Evolutionary conservation across 2,113 vertebrate genomes (phyloP).

Genomic region (Vanacampus margaritifer): DNA sequence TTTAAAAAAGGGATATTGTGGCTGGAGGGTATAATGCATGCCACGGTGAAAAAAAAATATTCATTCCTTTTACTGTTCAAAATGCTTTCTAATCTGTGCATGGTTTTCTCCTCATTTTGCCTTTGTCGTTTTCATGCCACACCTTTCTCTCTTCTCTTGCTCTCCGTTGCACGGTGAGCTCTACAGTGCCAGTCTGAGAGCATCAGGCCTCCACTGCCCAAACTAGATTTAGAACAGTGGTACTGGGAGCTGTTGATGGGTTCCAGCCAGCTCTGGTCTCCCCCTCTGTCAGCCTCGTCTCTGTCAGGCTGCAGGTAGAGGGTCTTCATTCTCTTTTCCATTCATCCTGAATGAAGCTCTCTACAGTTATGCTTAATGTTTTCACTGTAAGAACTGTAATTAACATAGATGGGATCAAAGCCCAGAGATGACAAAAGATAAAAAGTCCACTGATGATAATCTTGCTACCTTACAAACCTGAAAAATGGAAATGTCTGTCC

Average conservation of each 20-base stretch:
- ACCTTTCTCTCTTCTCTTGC: constrained; percentile 13
- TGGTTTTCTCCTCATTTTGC: constrained; percentile 15
- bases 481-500: constrained; percentile 1
- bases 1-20: constrained; percentile 13
- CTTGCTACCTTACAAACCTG: constrained; percentile 1
- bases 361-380: too few species aligned
- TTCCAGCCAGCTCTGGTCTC: constrained; percentile 73
- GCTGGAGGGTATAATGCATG: constrained; percentile 24
- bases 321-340: constrained; percentile 19
- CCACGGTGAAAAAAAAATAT: constrained; percentile 24
- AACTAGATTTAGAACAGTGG: constrained; percentile 79
- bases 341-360: too few species aligned
- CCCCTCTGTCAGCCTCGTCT: constrained; percentile 58
- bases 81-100: constrained; percentile 52
- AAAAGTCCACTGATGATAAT: constrained; percentile 17
- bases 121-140: neutral
- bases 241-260: constrained; percentile 79
- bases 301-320: constrained; percentile 70
- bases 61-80: constrained; percentile 15
- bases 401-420: constrained; percentile 58
- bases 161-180: constrained; percentile 12
- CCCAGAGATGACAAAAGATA: constrained; percentile 44
- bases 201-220: constrained; percentile 62
- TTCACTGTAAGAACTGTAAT: too few species aligned
- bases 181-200: constrained; percentile 65